A percentile compares a stretch with the other conserved stretches of the same genome.
Conservation (phyloP, 2,888 invertebrate species). For the Cheilosia grossa region DNA sequence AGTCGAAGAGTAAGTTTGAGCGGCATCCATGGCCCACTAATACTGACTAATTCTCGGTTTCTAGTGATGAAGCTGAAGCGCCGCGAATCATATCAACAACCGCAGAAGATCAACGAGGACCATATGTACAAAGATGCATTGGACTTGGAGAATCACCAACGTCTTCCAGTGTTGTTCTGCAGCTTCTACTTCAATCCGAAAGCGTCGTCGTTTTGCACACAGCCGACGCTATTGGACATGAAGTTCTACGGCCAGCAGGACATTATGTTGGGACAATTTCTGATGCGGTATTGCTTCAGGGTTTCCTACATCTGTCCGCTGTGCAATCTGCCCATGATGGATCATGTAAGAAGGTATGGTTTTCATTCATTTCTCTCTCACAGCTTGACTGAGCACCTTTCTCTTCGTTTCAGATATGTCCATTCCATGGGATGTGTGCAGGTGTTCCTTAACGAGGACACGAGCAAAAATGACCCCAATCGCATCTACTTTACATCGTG, state of each 20-base stretch:
- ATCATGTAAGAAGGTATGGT: slow-evolving; percentile 89
- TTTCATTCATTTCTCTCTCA: background rate
- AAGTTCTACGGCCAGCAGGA: slow-evolving; percentile 97
- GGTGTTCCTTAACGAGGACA: slow-evolving; percentile 84
- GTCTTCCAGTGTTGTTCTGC: slow-evolving; percentile 94
- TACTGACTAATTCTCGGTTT: background rate
- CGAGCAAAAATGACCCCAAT: slow-evolving; percentile 79
- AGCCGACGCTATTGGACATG: slow-evolving; percentile 86
- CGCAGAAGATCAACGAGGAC: slow-evolving; percentile 80
- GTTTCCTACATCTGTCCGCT: slow-evolving; percentile 91
- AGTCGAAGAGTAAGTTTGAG: slow-evolving; percentile 78
- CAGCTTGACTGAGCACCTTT: background rate
- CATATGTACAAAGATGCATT: slow-evolving; percentile 87
- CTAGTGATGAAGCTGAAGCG: slow-evolving; percentile 79
- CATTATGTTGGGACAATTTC: slow-evolving; percentile 96
- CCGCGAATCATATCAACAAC: slow-evolving; percentile 78
- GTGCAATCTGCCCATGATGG: slow-evolving; percentile 93
- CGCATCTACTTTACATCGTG: slow-evolving; percentile 82
- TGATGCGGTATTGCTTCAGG: slow-evolving; percentile 96
- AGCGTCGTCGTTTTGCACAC: slow-evolving; percentile 82
- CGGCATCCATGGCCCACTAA: background rate
- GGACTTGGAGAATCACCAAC: slow-evolving; percentile 92
- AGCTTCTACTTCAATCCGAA: slow-evolving; percentile 85
- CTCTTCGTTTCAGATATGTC: slow-evolving; percentile 86
- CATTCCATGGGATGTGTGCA: slow-evolving; percentile 95